A percentile compares a stretch with the other conserved stretches of the same genome.
These are phyloP conservation scores for Aricia artaxerxes DNA, from an alignment of 2,888 invertebrate genomes.

Conservation along the genomic window DNA sequence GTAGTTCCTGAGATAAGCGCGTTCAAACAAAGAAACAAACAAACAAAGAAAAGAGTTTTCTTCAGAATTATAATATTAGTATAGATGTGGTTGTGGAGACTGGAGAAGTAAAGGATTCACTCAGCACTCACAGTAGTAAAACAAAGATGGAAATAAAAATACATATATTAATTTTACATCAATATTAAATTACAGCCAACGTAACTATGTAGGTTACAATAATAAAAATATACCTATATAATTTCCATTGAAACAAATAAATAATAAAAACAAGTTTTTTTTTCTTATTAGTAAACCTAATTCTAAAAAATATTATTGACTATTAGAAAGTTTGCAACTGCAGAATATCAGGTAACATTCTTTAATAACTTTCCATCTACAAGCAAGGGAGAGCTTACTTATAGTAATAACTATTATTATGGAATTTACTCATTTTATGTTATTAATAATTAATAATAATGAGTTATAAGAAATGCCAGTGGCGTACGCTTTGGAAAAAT, in stretches of 20 bases:
- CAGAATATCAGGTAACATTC: conserved; percentile 73
- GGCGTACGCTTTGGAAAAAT: conserved; percentile 51
- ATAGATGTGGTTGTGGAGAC: too few relatives aligned
- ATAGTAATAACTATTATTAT: conserved; percentile 71
- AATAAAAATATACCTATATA: conserved; percentile 81
- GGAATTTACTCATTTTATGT: conserved; percentile 76
- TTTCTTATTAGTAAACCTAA: conserved; percentile 74
- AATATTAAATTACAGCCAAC: conserved; percentile 81
- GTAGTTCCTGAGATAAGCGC: too few relatives aligned
- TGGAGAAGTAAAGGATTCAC: background rate
- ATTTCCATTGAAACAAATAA: conserved; percentile 79
- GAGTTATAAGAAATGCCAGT: conserved; percentile 57
- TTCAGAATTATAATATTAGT: too few relatives aligned
- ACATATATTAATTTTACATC: conserved; percentile 81
- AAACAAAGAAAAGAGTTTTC: too few relatives aligned
- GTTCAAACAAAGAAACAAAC: too few relatives aligned
- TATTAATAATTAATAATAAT: conserved; percentile 73
- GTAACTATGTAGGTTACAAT: conserved; percentile 80
- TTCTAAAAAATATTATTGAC: conserved; percentile 76
- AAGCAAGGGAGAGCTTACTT: conserved; percentile 77
- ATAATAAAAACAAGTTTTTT: conserved; percentile 79
- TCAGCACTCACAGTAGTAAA: conserved; percentile 48
- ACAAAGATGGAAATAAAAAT: conserved; percentile 76
- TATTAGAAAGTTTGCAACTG: conserved; percentile 69
- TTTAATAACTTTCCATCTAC: conserved; percentile 70